Evolutionary conservation across 2,888 invertebrate species (phyloP).

Genomic region (Limnephilus marmoratus): DNA sequence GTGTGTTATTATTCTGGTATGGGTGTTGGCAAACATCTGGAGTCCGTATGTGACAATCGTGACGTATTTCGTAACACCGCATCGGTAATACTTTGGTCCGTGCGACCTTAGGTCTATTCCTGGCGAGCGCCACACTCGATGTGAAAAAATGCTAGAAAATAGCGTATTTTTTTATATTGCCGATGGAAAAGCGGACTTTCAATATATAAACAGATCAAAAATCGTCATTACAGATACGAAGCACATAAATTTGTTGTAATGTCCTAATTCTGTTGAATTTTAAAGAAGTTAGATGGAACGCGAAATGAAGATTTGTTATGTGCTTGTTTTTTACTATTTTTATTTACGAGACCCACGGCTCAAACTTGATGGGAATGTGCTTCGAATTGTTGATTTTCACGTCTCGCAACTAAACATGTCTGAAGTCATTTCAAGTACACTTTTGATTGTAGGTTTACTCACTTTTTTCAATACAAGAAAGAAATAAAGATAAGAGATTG

Average conservation of each 20-base stretch:
- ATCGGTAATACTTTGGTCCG: constrained; percentile 37
- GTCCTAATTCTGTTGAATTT: not conserved
- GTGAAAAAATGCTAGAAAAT: not conserved
- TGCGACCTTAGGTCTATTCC: constrained; percentile 37
- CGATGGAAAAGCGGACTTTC: not conserved
- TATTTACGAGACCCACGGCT: no score
- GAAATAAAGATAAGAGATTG: no score
- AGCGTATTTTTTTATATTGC: not conserved
- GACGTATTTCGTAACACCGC: constrained; percentile 34
- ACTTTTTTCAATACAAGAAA: no score
- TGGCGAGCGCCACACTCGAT: constrained; percentile 4
- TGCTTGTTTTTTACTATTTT: no score
- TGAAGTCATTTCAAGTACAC: no score
- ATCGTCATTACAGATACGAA: not conserved
- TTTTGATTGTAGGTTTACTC: no score
- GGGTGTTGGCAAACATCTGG: constrained; percentile 19
- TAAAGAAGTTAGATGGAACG: not conserved
- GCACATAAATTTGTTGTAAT: not conserved
- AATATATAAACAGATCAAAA: not conserved
- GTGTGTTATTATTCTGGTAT: not conserved
- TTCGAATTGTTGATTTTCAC: no score
- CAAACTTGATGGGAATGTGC: no score
- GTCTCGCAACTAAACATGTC: no score
- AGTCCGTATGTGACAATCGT: constrained; percentile 31
- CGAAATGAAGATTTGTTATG: not conserved